Evolutionary conservation across 2,888 invertebrate species (phyloP).

Genomic region (Ennomos quercinarius): DNA sequence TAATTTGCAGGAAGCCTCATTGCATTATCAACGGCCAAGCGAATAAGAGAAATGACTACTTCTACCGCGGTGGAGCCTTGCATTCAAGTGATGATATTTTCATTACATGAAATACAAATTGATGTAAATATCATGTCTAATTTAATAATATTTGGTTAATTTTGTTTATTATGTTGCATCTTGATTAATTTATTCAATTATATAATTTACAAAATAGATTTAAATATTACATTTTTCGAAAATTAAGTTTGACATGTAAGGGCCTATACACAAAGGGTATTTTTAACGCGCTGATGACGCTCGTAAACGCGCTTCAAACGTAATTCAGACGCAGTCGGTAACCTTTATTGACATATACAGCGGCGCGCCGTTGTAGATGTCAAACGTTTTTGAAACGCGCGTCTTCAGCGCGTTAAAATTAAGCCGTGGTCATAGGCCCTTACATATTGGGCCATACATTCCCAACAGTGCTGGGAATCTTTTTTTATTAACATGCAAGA

Average conservation of each 20-base stretch:
- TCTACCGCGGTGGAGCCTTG: conserved; percentile 26
- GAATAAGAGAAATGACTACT: conserved; percentile 29
- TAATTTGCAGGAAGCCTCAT: conserved; percentile 23
- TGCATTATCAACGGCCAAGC: conserved; percentile 24
- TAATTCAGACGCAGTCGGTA: too few relatives aligned
- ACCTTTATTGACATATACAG: too few relatives aligned
- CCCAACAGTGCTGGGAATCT: conserved; percentile 12
- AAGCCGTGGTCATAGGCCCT: too few relatives aligned
- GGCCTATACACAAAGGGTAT: too few relatives aligned
- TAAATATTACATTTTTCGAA: conserved; percentile 9
- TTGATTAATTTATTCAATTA: conserved; percentile 14
- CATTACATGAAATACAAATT: conserved; percentile 21
- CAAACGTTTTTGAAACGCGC: too few relatives aligned
- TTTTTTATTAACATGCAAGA: conserved; percentile 16
- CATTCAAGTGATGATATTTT: conserved; percentile 21
- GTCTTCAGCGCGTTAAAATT: too few relatives aligned
- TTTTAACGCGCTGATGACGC: too few relatives aligned
- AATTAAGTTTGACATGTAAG: conserved; percentile 3
- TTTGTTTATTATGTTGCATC: conserved; percentile 10
- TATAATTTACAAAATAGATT: conserved; percentile 9
- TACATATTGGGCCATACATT: too few relatives aligned
- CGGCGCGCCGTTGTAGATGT: too few relatives aligned
- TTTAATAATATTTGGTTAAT: conserved; percentile 25
- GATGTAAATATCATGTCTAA: conserved; percentile 16
- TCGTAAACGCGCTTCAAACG: too few relatives aligned